A percentile compares a stretch with the other conserved stretches of the same genome.
These are phyloP conservation scores for Tromatobia lineatoria DNA, from an alignment of 2,888 invertebrate genomes.

Conservation along the genomic window DNA sequence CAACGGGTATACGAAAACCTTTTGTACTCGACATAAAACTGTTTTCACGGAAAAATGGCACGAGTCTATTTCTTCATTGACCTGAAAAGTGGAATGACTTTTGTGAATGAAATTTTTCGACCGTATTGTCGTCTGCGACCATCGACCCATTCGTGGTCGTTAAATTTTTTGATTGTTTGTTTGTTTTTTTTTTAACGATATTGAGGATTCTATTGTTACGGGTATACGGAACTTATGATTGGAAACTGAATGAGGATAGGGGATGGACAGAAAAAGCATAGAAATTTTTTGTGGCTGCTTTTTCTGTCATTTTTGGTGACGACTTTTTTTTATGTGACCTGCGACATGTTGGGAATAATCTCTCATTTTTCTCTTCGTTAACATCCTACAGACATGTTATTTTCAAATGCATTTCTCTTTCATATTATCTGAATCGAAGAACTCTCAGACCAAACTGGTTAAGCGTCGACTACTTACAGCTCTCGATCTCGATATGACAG, in stretches of 20 bases:
- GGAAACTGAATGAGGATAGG: conserved; percentile 23
- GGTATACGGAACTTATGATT: conserved; percentile 45
- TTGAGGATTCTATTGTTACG: conserved; percentile 47
- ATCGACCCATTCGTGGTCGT: conserved; percentile 44
- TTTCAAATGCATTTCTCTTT: conserved; percentile 25
- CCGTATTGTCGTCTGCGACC: conserved; percentile 50
- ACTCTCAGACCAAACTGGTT: conserved; percentile 45
- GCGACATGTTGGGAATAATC: conserved; percentile 32
- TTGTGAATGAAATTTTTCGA: conserved; percentile 47
- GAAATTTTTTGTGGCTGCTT: neutral
- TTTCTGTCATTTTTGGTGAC: neutral
- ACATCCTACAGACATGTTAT: neutral
- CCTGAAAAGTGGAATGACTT: conserved; percentile 76
- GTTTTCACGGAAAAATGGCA: conserved; percentile 69
- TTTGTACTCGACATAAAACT: conserved; percentile 74
- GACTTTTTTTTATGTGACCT: conserved; percentile 20
- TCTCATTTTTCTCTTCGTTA: conserved; percentile 31
- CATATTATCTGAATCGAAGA: neutral
- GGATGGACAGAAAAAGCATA: conserved; percentile 8
- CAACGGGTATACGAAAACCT: conserved; percentile 56
- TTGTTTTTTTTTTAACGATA: conserved; percentile 19
- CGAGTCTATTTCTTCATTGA: conserved; percentile 76
- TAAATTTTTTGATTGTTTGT: conserved; percentile 33
- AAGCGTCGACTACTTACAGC: conserved; percentile 94
- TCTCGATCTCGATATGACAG: conserved; percentile 98